Evolutionary conservation across 2,113 vertebrate species (phyloP).

Genomic region (Antechinus flavipes): DNA sequence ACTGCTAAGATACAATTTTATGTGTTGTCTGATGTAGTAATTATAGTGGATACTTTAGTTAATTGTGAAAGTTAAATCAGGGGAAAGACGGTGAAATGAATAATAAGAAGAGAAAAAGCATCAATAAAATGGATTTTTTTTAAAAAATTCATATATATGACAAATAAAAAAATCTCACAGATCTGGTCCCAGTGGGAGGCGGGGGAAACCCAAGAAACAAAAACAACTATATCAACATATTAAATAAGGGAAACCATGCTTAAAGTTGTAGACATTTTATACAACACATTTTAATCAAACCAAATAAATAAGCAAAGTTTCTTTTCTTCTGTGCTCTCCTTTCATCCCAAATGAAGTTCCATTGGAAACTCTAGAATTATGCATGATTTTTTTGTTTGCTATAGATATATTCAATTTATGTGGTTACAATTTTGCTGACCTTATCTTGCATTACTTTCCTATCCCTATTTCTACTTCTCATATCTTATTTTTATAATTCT

Average conservation of each 20-base stretch:
- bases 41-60: not conserved
- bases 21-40: not conserved
- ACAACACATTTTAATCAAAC: not conserved
- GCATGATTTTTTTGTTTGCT: not conserved
- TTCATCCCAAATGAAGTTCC: not conserved
- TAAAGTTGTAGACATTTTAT: not conserved
- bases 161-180: not conserved
- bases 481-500: not conserved
- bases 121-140: not conserved
- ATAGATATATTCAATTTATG: not conserved
- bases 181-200: not conserved
- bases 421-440: not conserved
- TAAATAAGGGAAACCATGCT: not conserved
- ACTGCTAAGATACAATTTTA: not conserved
- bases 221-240: not conserved
- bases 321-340: not conserved
- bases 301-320: not conserved
- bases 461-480: not conserved
- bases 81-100: not conserved
- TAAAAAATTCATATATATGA: not conserved
- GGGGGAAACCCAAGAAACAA: not conserved
- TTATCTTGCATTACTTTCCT: not conserved
- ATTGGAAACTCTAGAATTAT: not conserved
- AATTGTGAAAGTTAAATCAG: not conserved
- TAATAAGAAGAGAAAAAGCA: not conserved